A percentile compares a stretch with the other conserved stretches of the same genome.
Conservation (phyloP, 2,113 vertebrate species). For the Madoqua kirkii region DNA sequence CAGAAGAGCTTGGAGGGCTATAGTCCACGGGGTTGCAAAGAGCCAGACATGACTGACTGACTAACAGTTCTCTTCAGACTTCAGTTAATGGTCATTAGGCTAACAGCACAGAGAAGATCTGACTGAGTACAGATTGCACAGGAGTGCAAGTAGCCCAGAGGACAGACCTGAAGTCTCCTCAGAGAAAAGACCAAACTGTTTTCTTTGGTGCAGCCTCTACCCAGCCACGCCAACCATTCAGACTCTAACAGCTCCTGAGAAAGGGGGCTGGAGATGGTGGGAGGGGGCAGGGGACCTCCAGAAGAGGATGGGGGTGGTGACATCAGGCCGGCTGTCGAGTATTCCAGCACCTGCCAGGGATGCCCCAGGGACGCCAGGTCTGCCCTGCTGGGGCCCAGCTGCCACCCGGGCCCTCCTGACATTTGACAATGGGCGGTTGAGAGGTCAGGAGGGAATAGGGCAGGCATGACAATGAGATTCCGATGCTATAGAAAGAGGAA, state of each 20-base stretch:
- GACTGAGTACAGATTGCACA: background rate
- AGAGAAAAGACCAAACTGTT: background rate
- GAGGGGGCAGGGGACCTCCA: background rate
- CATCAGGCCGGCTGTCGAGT: slow-evolving; percentile 15
- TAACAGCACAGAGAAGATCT: background rate
- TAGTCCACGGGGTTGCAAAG: background rate
- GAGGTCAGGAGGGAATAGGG: slow-evolving; percentile 64
- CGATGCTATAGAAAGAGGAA: slow-evolving; percentile 65
- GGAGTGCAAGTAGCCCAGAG: background rate
- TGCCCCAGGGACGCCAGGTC: slow-evolving; percentile 23
- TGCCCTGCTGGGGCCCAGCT: slow-evolving; percentile 62
- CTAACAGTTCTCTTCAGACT: background rate
- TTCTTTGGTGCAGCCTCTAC: background rate
- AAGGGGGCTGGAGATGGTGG: background rate
- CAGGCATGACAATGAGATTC: slow-evolving; percentile 69
- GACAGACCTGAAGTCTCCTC: background rate
- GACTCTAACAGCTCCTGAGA: background rate
- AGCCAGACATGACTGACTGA: background rate
- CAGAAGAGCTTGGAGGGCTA: background rate
- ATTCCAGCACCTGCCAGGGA: slow-evolving; percentile 56
- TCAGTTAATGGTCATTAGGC: background rate
- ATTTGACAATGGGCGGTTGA: slow-evolving; percentile 54
- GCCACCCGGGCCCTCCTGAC: slow-evolving; percentile 41
- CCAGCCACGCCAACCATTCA: background rate
- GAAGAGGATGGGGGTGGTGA: background rate